phyloP scores from a whole-genome alignment of 2,888 invertebrate species.

The Tenthredo amoena region DNA sequence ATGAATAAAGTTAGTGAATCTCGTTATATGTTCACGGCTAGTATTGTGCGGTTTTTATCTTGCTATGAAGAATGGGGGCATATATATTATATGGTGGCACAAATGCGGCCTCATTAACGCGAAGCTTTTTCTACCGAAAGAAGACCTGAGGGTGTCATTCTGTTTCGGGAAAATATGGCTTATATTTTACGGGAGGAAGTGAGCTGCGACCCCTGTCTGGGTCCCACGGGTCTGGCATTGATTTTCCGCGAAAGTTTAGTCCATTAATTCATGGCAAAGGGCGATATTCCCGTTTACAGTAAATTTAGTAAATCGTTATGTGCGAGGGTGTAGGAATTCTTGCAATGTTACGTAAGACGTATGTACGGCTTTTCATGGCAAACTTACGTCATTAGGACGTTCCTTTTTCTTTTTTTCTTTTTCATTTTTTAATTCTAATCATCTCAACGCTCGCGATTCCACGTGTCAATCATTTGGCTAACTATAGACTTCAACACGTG shows the following conservation, averaged over 20 bases:
- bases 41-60: not conserved
- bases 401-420: not conserved
- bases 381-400: not conserved
- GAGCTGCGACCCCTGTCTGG: constrained; percentile 11
- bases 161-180: constrained; percentile 7
- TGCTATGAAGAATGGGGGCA: not conserved
- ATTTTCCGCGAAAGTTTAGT: constrained; percentile 35
- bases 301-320: not conserved
- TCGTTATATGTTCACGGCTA: not conserved
- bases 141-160: constrained; percentile 17
- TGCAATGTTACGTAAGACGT: not conserved
- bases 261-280: constrained; percentile 29
- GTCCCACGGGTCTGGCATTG: constrained; percentile 33
- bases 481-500: constrained; percentile 1
- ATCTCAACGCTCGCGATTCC: not conserved
- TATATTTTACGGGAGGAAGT: not conserved
- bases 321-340: not conserved
- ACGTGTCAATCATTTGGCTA: constrained; percentile 26
- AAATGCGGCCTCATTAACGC: constrained; percentile 10
- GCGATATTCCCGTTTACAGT: not conserved
- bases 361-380: not conserved
- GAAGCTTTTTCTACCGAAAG: not conserved
- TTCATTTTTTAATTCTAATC: not conserved
- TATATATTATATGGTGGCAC: not conserved
- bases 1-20: not conserved